Conservation (phyloP, 2,888 invertebrate species). For the Drosophila mayaguana region DNA sequence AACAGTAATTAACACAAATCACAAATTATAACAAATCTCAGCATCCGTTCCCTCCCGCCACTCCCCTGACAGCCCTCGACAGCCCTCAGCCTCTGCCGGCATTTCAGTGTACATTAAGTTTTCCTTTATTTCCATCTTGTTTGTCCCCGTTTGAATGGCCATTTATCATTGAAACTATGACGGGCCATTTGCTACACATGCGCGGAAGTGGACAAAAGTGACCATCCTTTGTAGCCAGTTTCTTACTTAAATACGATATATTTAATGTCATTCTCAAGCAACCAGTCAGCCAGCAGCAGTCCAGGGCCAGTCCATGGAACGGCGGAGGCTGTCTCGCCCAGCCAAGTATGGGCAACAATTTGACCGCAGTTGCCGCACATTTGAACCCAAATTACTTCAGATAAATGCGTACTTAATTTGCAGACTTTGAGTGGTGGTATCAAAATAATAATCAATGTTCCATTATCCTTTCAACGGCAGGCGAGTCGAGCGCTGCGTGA, state of each 20-base stretch:
- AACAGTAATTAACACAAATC: slow-evolving; percentile 76
- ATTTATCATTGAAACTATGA: slow-evolving; percentile 74
- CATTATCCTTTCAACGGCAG: slow-evolving; percentile 70
- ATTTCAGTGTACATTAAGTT: slow-evolving; percentile 49
- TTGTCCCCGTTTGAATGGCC: slow-evolving; percentile 52
- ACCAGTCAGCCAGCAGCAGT: slow-evolving; percentile 36
- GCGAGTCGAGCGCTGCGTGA: slow-evolving; percentile 65
- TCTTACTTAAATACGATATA: slow-evolving; percentile 47
- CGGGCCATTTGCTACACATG: slow-evolving; percentile 72
- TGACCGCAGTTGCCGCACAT: slow-evolving; percentile 79
- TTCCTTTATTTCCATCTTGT: slow-evolving; percentile 47
- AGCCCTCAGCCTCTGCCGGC: slow-evolving; percentile 29
- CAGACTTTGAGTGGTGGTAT: slow-evolving; percentile 79
- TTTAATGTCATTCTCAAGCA: slow-evolving; percentile 69
- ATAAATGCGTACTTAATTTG: slow-evolving; percentile 79
- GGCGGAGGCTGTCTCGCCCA: slow-evolving; percentile 26
- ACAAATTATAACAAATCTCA: slow-evolving; percentile 71
- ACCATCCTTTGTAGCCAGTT: slow-evolving; percentile 64
- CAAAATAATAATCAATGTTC: slow-evolving; percentile 77
- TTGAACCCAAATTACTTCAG: slow-evolving; percentile 78
- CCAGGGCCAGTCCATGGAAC: slow-evolving; percentile 20
- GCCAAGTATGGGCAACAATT: slow-evolving; percentile 70
- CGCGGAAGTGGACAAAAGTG: slow-evolving; percentile 66
- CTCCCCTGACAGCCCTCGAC: neutral
- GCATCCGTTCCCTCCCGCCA: slow-evolving; percentile 24